Evolutionary conservation across 1,140 invertebrate genomes (phyloP), one percentile per base, ranked within the genome.

Genomic region (Drosophila setifemur): DNA sequence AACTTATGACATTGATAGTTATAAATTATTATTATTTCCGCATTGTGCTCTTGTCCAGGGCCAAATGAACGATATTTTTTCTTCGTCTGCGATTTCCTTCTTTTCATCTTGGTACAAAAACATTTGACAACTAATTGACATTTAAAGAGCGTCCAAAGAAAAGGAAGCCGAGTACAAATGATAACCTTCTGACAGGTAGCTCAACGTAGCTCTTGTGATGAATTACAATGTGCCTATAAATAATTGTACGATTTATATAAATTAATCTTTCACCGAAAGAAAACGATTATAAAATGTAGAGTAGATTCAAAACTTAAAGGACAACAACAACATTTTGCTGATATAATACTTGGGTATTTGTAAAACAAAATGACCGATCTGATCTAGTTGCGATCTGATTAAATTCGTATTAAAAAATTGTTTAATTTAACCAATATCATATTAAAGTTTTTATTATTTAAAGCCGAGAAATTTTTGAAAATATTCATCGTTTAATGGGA

Each of bases 1-100:
- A 85, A 85, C 81, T 86, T 85, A 85, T 85, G 81, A 85, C 81
- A 86, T 79, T 85, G 81, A 85, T 85, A 85, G 81, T 85, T 85
- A 85, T 85, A 86, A 85, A 85, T 85, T 85, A 85, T 86, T 85
- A 83, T 83, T 85, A 83, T 78, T 83, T 83, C 64, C 69, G 78
- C 79, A 74, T 85, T 83, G 63, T 71, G 48, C 69, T 75, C 55
- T 66, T 71, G 67, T 43, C 53, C 37, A 28, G 45, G 67, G 63
- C 35, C 8, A 58, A 66, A 57, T 53, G 53, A 31, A 61, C 47
- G 52, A 69, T 77, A 70, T 44, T 70, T 78, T 58, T 54, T 50
- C 40, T 6, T n/a, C n/a, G 16, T 47, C 42, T n/a, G 0, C 19
- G 16, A 28, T 35, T 21, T n/a, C 23, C 0, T n/a, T 23, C 33